A percentile compares a stretch with the other conserved stretches of the same genome.
phyloP scores from a whole-genome alignment of 2,797 vertebrate genomes.

The Silurus aristotelis region DNA sequence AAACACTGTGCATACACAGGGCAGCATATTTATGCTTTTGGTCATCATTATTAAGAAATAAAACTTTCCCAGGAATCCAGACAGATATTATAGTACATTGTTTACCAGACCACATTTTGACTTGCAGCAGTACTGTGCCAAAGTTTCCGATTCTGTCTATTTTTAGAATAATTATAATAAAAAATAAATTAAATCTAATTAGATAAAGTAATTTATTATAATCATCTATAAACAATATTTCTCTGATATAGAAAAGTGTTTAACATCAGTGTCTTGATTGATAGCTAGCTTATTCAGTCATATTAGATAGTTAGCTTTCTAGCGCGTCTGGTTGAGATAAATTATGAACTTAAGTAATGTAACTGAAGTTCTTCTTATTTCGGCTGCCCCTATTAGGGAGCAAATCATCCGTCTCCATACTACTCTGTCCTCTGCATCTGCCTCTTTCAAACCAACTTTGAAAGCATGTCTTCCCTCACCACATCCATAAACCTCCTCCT shows the following conservation, averaged over 20 bases:
- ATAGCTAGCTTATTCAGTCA: background rate
- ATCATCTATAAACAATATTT: background rate
- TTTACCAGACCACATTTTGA: background rate
- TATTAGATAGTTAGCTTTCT: background rate
- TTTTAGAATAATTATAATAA: background rate
- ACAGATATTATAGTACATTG: background rate
- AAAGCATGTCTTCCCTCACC: too few relatives aligned
- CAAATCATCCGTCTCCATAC: too few relatives aligned
- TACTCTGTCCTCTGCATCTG: too few relatives aligned
- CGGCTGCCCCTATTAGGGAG: too few relatives aligned
- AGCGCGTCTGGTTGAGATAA: background rate
- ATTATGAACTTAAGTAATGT: background rate
- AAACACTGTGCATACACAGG: conserved; percentile 16
- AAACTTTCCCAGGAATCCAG: background rate
- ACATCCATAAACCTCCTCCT: too few relatives aligned
- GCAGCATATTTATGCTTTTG: conserved; percentile 6
- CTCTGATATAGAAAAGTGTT: too few relatives aligned
- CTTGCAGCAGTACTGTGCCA: background rate
- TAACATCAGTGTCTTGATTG: background rate
- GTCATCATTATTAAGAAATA: conserved; percentile 14
- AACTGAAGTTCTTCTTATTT: background rate
- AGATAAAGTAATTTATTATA: background rate
- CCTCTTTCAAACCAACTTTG: too few relatives aligned
- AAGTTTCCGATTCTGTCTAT: background rate
- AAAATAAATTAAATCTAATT: background rate